Percentiles rank a stretch among this genome's conserved stretches.
phyloP scores from a whole-genome alignment of 2,888 invertebrate genomes.

The Drosophila emarginata region DNA sequence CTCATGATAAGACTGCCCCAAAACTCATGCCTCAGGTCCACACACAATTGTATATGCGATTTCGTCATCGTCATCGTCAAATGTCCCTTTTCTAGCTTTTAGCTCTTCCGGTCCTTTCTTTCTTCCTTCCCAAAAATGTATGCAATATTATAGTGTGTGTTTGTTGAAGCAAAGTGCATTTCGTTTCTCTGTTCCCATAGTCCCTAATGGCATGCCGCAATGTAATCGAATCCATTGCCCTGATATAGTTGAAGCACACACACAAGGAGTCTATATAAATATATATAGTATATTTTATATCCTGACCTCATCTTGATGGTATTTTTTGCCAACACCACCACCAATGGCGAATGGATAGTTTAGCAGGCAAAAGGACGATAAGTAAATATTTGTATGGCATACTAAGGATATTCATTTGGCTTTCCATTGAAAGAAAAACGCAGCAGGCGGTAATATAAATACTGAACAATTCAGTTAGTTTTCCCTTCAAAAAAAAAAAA shows the following conservation, averaged over 20 bases:
- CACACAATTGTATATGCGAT: background rate
- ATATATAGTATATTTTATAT: constrained; percentile 44
- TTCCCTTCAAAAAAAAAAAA: background rate
- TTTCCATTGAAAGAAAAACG: constrained; percentile 43
- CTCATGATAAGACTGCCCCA: constrained; percentile 52
- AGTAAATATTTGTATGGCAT: constrained; percentile 67
- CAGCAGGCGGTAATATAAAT: background rate
- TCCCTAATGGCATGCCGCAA: constrained; percentile 50
- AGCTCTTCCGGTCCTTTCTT: background rate
- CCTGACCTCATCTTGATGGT: constrained; percentile 68
- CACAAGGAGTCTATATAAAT: too few species aligned
- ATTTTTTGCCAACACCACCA: constrained; percentile 9
- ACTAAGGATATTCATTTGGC: constrained; percentile 65
- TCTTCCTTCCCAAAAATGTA: background rate
- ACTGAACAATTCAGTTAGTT: constrained; percentile 23
- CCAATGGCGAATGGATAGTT: constrained; percentile 15
- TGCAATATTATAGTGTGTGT: constrained; percentile 29
- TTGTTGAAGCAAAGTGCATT: constrained; percentile 65
- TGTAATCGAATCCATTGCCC: constrained; percentile 63
- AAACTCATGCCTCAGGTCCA: background rate
- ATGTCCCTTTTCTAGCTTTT: background rate
- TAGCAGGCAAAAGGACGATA: constrained; percentile 35
- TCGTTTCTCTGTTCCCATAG: constrained; percentile 21
- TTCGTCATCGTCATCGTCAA: constrained; percentile 7
- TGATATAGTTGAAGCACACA: constrained; percentile 1